These are phyloP conservation scores for Arrhamphus sclerolepis DNA, from an alignment of 2,797 vertebrate genomes.

Conservation along the genomic window DNA sequence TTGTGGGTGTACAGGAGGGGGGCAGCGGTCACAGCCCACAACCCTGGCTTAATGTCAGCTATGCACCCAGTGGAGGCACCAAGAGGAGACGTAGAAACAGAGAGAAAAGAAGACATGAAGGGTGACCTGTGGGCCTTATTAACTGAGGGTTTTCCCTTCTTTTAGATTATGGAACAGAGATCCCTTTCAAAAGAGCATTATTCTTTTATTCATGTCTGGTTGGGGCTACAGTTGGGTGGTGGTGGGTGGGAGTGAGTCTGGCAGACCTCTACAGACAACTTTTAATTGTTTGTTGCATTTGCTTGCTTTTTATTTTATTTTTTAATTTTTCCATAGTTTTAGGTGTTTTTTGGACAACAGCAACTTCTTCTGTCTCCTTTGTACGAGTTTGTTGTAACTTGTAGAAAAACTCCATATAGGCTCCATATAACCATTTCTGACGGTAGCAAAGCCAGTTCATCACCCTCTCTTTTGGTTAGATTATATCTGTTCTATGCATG, in stretches of 20 bases:
- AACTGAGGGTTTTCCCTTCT: slow-evolving; percentile 58
- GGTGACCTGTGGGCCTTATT: slow-evolving; percentile 62
- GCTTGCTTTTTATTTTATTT: too few relatives aligned
- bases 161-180: slow-evolving; percentile 66
- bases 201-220: slow-evolving; percentile 66
- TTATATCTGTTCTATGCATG: too few relatives aligned
- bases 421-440: too few relatives aligned
- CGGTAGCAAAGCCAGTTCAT: too few relatives aligned
- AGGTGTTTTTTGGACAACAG: not conserved
- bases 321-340: too few relatives aligned
- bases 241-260: slow-evolving; percentile 36
- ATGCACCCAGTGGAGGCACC: slow-evolving; percentile 30
- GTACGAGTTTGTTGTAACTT: too few relatives aligned
- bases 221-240: slow-evolving; percentile 27
- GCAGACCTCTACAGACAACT: slow-evolving; percentile 58
- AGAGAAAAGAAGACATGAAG: slow-evolving; percentile 51
- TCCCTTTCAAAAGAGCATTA: slow-evolving; percentile 67
- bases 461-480: too few relatives aligned
- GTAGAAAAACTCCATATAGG: too few relatives aligned
- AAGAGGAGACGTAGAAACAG: slow-evolving; percentile 4
- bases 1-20: slow-evolving; percentile 43
- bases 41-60: slow-evolving; percentile 57
- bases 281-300: too few relatives aligned
- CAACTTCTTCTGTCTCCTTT: too few relatives aligned
- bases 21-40: slow-evolving; percentile 48